Evolutionary conservation across 2,113 vertebrate genomes (phyloP).

Genomic region (Centropus unirufus): DNA sequence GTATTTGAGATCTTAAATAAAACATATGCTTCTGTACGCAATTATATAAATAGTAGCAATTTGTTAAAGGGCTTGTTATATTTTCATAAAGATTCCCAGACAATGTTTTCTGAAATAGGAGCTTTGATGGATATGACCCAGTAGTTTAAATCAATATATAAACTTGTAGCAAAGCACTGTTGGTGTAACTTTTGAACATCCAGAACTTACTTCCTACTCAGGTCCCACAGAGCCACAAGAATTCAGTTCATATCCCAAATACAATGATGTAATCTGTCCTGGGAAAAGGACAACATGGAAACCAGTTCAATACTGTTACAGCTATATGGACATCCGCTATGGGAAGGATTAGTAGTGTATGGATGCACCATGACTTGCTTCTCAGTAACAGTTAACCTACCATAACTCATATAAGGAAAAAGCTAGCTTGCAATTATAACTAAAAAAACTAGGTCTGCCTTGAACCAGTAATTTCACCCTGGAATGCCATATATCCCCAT

Average conservation of each 20-base stretch:
- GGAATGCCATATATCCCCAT: neutral
- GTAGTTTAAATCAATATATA: neutral
- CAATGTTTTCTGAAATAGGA: neutral
- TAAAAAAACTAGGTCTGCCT: neutral
- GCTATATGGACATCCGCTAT: neutral
- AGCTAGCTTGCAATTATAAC: neutral
- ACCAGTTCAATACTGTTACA: neutral
- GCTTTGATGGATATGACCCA: neutral
- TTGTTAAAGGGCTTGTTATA: neutral
- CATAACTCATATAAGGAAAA: neutral
- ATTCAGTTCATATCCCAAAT: neutral
- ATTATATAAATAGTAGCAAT: neutral
- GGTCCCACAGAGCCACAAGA: neutral
- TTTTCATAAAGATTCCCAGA: neutral
- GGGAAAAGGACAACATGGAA: neutral
- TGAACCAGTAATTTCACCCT: neutral
- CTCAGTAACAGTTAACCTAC: neutral
- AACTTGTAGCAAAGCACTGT: neutral
- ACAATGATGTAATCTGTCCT: neutral
- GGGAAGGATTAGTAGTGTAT: neutral
- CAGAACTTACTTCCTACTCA: neutral
- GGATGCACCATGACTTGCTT: neutral
- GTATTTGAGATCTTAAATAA: slow-evolving; percentile 35
- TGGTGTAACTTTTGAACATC: neutral
- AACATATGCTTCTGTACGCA: neutral